phyloP scores from a whole-genome alignment of 1,140 invertebrate genomes.

The Bursaphelenchus mucronatus region DNA sequence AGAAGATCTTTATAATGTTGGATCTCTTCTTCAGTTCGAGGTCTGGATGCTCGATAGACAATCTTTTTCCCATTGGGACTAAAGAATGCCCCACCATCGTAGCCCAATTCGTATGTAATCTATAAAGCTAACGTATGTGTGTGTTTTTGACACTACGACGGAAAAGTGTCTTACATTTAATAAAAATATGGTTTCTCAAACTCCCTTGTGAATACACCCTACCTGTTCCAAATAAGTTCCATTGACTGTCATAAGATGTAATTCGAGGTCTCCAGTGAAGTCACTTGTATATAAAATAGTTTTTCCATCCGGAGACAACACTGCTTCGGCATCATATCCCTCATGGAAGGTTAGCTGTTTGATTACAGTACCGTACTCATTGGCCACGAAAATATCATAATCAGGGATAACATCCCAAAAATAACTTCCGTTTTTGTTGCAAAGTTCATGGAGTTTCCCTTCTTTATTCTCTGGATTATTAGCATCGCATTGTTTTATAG shows the following conservation, averaged over 20 bases:
- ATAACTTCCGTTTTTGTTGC: constrained; percentile 33
- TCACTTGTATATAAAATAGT: constrained; percentile 43
- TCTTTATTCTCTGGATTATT: constrained; percentile 8
- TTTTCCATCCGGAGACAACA: constrained; percentile 33
- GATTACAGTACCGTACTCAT: constrained; percentile 43
- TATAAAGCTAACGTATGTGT: not conserved
- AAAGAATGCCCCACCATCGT: constrained; percentile 51
- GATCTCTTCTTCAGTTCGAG: constrained; percentile 36
- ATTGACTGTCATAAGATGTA: constrained; percentile 41
- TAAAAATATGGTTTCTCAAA: too few species aligned
- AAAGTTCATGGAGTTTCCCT: constrained; percentile 31
- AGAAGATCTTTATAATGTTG: constrained; percentile 34
- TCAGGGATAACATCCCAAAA: constrained; percentile 48
- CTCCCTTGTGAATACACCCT: not conserved
- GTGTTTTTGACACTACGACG: too few species aligned
- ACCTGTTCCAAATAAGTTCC: constrained; percentile 37
- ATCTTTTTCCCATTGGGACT: constrained; percentile 42
- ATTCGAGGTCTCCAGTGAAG: constrained; percentile 40
- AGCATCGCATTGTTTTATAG: constrained; percentile 34
- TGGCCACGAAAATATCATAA: constrained; percentile 48
- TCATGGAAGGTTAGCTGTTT: constrained; percentile 35
- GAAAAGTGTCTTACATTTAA: too few species aligned
- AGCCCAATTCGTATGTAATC: constrained; percentile 38
- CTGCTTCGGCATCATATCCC: constrained; percentile 49
- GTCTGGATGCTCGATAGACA: constrained; percentile 46